A percentile compares a stretch with the other conserved stretches of the same genome.
Conservation (phyloP, 2,797 vertebrate genomes). For the Oryzias sinensis region DNA sequence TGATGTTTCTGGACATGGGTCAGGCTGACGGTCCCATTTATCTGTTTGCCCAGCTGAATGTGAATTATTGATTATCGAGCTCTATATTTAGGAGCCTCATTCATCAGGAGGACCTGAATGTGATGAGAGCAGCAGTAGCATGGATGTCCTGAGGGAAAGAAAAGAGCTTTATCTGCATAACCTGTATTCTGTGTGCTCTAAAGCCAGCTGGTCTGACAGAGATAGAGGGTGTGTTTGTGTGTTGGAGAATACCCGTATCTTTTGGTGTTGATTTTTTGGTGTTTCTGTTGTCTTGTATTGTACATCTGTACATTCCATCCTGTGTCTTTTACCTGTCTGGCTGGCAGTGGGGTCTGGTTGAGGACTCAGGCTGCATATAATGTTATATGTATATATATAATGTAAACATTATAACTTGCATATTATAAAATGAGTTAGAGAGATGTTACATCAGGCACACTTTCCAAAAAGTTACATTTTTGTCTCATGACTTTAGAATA, state of each 20-base stretch:
- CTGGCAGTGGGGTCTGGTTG: too few species aligned
- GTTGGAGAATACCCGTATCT: neutral
- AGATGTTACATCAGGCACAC: too few species aligned
- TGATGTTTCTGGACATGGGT: constrained; percentile 34
- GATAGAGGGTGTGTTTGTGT: neutral
- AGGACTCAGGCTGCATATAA: too few species aligned
- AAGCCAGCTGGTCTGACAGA: neutral
- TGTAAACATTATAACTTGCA: too few species aligned
- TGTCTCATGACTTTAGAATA: too few species aligned
- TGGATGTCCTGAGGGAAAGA: constrained; percentile 33
- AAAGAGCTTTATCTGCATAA: constrained; percentile 11
- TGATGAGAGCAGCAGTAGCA: constrained; percentile 49
- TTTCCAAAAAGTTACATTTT: too few species aligned
- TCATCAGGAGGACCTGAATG: constrained; percentile 19
- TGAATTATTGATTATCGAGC: constrained; percentile 63
- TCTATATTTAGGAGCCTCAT: constrained; percentile 45
- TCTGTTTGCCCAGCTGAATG: constrained; percentile 53
- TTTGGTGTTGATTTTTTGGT: too few species aligned
- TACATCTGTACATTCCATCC: too few species aligned
- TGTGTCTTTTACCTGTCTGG: too few species aligned
- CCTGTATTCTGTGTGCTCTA: constrained; percentile 19
- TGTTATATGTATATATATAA: too few species aligned
- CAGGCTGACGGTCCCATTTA: constrained; percentile 36
- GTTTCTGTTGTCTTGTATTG: too few species aligned
- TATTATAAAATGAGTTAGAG: too few species aligned